A percentile compares a stretch with the other conserved stretches of the same genome.
phyloP scores from a whole-genome alignment of 2,888 invertebrate species.

The Oxytorus armatus region DNA sequence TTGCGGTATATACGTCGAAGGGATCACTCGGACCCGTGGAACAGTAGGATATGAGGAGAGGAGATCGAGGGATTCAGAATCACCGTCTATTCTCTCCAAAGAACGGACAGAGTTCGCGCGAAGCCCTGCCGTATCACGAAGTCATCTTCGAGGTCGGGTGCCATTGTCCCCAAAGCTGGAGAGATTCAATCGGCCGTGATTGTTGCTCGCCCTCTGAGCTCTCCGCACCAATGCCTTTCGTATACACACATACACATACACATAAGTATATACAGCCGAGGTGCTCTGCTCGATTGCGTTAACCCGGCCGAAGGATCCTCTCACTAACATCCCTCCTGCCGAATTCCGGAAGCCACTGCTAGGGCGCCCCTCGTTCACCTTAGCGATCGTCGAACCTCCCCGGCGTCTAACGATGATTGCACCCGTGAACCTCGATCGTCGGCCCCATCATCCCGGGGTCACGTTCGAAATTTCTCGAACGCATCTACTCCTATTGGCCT shows the following conservation, averaged over 20 bases:
- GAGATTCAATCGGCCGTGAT: slow-evolving; percentile 81
- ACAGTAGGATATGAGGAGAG: neutral
- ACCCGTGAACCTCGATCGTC: slow-evolving; percentile 66
- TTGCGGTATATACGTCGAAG: neutral
- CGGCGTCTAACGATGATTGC: slow-evolving; percentile 78
- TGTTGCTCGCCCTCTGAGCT: slow-evolving; percentile 74
- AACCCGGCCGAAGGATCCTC: slow-evolving; percentile 60
- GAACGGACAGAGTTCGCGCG: slow-evolving; percentile 32
- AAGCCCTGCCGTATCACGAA: slow-evolving; percentile 67
- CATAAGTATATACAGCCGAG: slow-evolving; percentile 25
- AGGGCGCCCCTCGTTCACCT: slow-evolving; percentile 52
- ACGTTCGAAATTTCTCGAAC: slow-evolving; percentile 76
- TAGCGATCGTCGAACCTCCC: slow-evolving; percentile 68
- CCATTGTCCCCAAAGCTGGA: slow-evolving; percentile 64
- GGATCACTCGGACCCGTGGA: neutral
- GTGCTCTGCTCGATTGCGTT: slow-evolving; percentile 59
- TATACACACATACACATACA: slow-evolving; percentile 5
- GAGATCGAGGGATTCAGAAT: slow-evolving; percentile 26
- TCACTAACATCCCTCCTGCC: slow-evolving; percentile 40
- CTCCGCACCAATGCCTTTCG: slow-evolving; percentile 69
- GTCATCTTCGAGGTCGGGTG: slow-evolving; percentile 70
- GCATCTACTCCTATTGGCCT: slow-evolving; percentile 49
- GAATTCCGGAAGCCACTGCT: slow-evolving; percentile 57
- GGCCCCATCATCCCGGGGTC: slow-evolving; percentile 71
- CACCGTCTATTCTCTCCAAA: slow-evolving; percentile 22